A percentile compares a stretch with the other conserved stretches of the same genome.
Evolutionary conservation across 2,888 invertebrate genomes (phyloP).

Genomic region (Erynnis tages): DNA sequence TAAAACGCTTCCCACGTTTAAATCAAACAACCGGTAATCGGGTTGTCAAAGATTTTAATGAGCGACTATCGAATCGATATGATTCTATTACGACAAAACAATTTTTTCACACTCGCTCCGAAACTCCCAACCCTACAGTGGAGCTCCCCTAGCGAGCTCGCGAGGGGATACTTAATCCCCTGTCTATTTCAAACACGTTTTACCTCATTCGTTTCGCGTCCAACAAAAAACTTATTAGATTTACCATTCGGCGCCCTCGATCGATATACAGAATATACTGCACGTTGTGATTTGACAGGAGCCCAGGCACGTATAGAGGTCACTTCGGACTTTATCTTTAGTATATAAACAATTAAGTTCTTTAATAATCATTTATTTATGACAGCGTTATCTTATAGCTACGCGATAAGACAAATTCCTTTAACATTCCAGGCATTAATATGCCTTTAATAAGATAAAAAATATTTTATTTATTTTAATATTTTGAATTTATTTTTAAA

Average conservation of each 20-base stretch:
- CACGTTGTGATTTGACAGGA: slow-evolving; percentile 64
- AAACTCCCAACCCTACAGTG: too few species aligned
- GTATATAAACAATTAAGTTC: too few species aligned
- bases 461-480: too few species aligned
- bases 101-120: too few species aligned
- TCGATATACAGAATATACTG: slow-evolving; percentile 51
- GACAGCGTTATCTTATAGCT: not conserved
- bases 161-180: slow-evolving; percentile 78
- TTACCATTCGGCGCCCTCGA: slow-evolving; percentile 58
- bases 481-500: too few species aligned
- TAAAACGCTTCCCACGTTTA: too few species aligned
- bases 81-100: too few species aligned
- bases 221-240: slow-evolving; percentile 78
- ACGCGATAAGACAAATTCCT: not conserved
- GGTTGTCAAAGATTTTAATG: too few species aligned
- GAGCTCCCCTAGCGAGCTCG: too few species aligned
- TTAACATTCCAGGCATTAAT: slow-evolving; percentile 1
- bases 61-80: too few species aligned
- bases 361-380: not conserved
- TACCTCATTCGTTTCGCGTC: slow-evolving; percentile 77
- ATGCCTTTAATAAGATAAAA: too few species aligned
- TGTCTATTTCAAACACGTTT: slow-evolving; percentile 81
- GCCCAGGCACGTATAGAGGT: slow-evolving; percentile 16
- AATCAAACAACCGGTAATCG: too few species aligned
- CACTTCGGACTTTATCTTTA: not conserved